Conservation (phyloP, 2,888 invertebrate genomes). For the Ophion ellenae region DNA sequence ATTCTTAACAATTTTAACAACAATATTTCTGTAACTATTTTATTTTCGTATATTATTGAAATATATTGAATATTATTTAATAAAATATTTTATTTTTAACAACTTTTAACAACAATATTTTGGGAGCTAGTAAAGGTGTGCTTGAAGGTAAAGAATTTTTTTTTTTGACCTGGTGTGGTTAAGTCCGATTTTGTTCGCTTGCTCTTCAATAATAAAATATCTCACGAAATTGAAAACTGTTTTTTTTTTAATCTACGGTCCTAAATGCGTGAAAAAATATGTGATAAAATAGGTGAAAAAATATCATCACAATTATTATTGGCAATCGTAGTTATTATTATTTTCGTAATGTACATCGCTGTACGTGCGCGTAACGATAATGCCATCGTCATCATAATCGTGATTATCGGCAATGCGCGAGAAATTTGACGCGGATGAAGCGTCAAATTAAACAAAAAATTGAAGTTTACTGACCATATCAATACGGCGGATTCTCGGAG, state of each 20-base stretch:
- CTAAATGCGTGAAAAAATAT: no score
- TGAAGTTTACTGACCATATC: background rate
- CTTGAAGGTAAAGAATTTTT: no score
- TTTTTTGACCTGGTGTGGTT: no score
- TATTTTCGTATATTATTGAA: no score
- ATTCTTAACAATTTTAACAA: no score
- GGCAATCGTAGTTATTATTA: background rate
- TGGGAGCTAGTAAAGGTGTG: no score
- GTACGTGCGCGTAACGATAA: background rate
- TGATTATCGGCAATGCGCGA: background rate
- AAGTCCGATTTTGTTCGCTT: background rate
- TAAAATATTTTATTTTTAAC: no score
- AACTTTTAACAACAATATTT: no score
- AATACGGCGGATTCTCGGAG: background rate
- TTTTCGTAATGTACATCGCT: background rate
- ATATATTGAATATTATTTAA: no score
- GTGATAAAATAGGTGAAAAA: background rate
- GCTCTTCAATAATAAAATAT: background rate
- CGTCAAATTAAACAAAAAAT: background rate
- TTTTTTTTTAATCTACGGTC: background rate
- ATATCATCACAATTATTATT: background rate
- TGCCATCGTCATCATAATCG: background rate
- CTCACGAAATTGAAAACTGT: no score
- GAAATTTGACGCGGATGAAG: background rate
- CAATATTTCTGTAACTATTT: no score